A percentile compares a stretch with the other conserved stretches of the same genome.
These are phyloP conservation scores for Ecdyonurus torrentis DNA, from an alignment of 2,888 invertebrate genomes.

Conservation along the genomic window DNA sequence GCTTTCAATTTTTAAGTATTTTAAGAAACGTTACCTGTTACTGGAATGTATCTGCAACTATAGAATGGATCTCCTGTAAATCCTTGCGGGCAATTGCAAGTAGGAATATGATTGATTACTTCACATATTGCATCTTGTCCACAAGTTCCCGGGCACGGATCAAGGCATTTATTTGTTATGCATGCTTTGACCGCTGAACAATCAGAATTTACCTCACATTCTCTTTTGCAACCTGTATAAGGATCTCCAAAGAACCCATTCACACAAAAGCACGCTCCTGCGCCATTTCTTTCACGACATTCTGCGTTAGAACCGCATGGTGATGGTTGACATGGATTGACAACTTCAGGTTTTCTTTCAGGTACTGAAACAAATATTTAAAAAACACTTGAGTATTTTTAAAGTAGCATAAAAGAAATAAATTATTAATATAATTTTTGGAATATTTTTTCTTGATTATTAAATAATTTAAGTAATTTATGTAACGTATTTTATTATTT, in stretches of 20 bases:
- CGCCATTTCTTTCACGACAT: slow-evolving; percentile 27
- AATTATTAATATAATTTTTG: not conserved
- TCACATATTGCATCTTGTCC: slow-evolving; percentile 62
- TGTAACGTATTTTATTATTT: not conserved
- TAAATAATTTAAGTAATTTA: no score
- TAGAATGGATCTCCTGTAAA: slow-evolving; percentile 72
- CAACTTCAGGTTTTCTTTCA: slow-evolving; percentile 11
- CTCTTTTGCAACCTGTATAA: slow-evolving; percentile 54
- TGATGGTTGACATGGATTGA: slow-evolving; percentile 53
- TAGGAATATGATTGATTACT: slow-evolving; percentile 61
- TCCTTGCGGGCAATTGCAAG: slow-evolving; percentile 54
- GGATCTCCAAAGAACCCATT: slow-evolving; percentile 68
- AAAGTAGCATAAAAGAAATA: not conserved
- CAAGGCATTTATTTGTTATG: slow-evolving; percentile 62
- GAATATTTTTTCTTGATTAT: not conserved
- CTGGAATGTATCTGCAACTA: slow-evolving; percentile 22
- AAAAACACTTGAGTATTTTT: not conserved
- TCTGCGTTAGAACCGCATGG: slow-evolving; percentile 76
- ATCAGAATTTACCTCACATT: slow-evolving; percentile 64
- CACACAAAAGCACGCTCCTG: slow-evolving; percentile 70
- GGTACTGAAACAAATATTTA: slow-evolving; percentile 3
- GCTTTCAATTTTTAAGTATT: not conserved
- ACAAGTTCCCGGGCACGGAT: slow-evolving; percentile 71
- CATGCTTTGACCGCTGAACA: slow-evolving; percentile 58
- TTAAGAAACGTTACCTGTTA: not conserved